Conservation (phyloP, 1,140 invertebrate species). For the Samia ricini region DNA sequence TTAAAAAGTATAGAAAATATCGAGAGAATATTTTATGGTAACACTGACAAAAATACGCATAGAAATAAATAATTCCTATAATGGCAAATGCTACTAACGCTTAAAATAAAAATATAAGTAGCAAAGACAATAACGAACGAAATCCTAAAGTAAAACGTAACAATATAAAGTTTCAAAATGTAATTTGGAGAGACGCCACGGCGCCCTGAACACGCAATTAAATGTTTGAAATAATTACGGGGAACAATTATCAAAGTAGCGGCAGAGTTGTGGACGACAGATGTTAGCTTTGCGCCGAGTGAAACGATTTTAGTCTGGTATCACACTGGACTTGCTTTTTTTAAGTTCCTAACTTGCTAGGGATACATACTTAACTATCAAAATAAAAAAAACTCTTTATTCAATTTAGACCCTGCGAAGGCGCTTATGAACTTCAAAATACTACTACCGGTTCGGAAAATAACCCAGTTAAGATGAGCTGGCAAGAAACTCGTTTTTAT, state of each 20-base stretch:
- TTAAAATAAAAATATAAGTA: background rate
- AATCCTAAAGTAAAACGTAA: slow-evolving; percentile 8
- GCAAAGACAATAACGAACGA: background rate
- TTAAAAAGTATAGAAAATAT: too few species aligned
- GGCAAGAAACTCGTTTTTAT: too few species aligned
- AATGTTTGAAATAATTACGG: slow-evolving; percentile 34
- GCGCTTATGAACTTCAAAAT: too few species aligned
- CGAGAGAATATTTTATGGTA: too few species aligned
- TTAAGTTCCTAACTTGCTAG: background rate
- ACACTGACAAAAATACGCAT: too few species aligned
- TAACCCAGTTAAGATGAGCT: too few species aligned
- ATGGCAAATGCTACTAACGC: background rate
- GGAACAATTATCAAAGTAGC: slow-evolving; percentile 34
- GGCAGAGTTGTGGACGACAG: slow-evolving; percentile 24
- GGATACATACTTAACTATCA: background rate
- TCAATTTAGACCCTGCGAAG: too few species aligned
- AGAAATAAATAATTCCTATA: background rate
- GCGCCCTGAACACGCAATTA: slow-evolving; percentile 27
- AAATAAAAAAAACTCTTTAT: background rate
- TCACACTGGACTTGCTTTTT: background rate
- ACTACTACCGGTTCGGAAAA: too few species aligned
- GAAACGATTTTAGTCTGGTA: slow-evolving; percentile 6
- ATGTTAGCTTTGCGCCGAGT: slow-evolving; percentile 27
- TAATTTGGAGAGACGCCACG: slow-evolving; percentile 25
- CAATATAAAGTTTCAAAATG: slow-evolving; percentile 21